A percentile compares a stretch with the other conserved stretches of the same genome.
These are phyloP conservation scores for Gambusia holbrooki DNA, from an alignment of 2,113 vertebrate genomes.

Conservation along the genomic window DNA sequence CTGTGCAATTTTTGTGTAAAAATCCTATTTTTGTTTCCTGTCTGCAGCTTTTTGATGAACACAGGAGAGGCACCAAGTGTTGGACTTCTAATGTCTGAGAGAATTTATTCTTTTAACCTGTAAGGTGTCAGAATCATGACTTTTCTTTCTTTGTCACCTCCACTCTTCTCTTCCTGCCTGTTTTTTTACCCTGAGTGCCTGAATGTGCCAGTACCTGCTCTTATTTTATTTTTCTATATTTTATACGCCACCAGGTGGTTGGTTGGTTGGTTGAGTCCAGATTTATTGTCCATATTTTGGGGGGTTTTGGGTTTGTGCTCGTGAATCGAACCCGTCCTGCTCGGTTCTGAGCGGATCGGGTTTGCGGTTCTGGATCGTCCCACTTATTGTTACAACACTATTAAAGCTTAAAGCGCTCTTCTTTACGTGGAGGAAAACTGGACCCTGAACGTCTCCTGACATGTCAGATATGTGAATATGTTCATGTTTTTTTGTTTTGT, in stretches of 20 bases:
- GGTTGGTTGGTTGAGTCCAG: neutral
- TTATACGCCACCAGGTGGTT: neutral
- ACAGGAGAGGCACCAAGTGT: constrained; percentile 17
- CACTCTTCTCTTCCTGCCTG: neutral
- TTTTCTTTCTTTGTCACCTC: neutral
- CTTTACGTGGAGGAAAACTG: constrained; percentile 1
- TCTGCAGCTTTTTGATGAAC: constrained; percentile 1
- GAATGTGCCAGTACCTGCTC: neutral
- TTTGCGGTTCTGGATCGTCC: neutral
- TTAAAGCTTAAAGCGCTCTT: constrained; percentile 9
- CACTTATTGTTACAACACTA: neutral
- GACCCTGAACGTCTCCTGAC: constrained; percentile 9
- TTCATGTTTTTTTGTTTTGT: constrained; percentile 36
- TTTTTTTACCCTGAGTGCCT: constrained; percentile 55
- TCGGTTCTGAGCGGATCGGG: neutral
- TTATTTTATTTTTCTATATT: neutral
- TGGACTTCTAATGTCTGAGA: neutral
- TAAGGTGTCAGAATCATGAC: no score
- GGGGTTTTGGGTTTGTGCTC: neutral
- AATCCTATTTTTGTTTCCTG: neutral
- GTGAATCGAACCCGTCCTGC: no score
- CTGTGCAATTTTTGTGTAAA: no score
- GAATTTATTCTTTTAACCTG: neutral
- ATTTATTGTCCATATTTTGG: no score
- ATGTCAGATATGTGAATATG: constrained; percentile 33